Evolutionary conservation across 2,113 vertebrate genomes (phyloP), one percentile per base, ranked within the genome.

Genomic region (Pyrgilauda ruficollis): DNA sequence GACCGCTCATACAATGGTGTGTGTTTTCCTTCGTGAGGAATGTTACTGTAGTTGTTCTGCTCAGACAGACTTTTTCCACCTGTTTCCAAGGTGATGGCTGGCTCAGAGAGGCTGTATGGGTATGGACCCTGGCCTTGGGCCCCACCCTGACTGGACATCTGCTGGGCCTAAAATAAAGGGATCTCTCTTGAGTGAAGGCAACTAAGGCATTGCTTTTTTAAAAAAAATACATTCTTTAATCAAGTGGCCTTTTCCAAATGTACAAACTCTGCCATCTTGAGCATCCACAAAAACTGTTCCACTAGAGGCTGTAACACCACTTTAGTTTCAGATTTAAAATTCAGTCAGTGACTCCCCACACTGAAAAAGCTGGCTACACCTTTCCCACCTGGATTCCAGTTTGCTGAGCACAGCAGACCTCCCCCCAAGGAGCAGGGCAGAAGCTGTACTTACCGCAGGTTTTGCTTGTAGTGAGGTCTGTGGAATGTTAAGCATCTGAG

Each of bases 1-100:
- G 99, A 98, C 58, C 99, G 98, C 96, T 99, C 99, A 15, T 99
- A 99, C 94, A 99, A 97, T n/a, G 98, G 98, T 26, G 98, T 99
- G 97, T 99, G 99, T 96, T 99, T 99, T 97, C 98, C 98, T 97
- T 99, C 98, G 0, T 98, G 98, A 98, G 99, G 98, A 99, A 99
- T 99, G 99, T 98, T 98, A 96, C 98, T 97, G 97, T 98, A 99
- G 98, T 97, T 98, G 97, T 98, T 98, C 97, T 98, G 98, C 96
- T 99, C 98, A 61, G 97, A 96, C 94, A 98, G 95, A 97, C 97
- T 97, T 98, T 99, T 99, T 69, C 97, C 98, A 77, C 95, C 95
- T 26, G 97, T 80, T 89, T 98, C 98, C 97, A 98, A 94, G 88
- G 97, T 76, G 88, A 98, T 98, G 82, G 97, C 97, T 73, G 98